These are phyloP conservation scores for Pangasianodon hypophthalmus DNA, from an alignment of 2,113 vertebrate genomes.

Conservation along the genomic window DNA sequence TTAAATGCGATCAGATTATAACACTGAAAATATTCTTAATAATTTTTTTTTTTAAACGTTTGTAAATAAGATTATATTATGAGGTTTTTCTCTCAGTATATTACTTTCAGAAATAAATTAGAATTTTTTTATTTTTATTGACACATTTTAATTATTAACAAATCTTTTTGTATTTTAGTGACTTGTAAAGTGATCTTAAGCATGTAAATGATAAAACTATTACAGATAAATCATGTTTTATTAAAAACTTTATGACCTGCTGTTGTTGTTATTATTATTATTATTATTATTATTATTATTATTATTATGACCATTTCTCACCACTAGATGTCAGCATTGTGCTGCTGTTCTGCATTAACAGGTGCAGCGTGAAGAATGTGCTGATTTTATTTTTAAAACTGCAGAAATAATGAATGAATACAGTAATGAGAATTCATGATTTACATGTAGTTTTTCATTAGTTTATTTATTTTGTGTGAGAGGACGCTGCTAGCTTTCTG, in stretches of 20 bases:
- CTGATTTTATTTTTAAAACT: not conserved
- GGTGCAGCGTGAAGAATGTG: not conserved
- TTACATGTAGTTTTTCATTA: not conserved
- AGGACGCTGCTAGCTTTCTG: not conserved
- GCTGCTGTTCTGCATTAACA: not conserved
- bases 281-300: not conserved
- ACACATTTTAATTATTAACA: not conserved
- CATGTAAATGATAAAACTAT: not conserved
- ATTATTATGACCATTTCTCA: not conserved
- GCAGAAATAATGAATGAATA: not conserved
- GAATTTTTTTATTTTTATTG: not conserved
- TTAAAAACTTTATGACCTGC: not conserved
- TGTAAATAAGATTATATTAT: not conserved
- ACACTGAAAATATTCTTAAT: not conserved
- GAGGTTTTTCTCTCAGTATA: not conserved
- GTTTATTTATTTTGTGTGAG: not conserved
- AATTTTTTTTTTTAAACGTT: not conserved
- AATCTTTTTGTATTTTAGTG: not conserved
- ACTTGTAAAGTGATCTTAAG: not conserved
- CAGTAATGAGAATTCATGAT: not conserved
- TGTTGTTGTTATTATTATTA: not conserved
- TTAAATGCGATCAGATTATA: not conserved
- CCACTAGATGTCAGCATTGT: conserved; percentile 60
- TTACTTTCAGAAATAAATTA: not conserved
- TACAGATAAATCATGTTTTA: not conserved